Percentiles rank a stretch among this genome's conserved stretches.
Conservation (phyloP, 2,888 invertebrate species). For the Brachynemurus nebulosus region DNA sequence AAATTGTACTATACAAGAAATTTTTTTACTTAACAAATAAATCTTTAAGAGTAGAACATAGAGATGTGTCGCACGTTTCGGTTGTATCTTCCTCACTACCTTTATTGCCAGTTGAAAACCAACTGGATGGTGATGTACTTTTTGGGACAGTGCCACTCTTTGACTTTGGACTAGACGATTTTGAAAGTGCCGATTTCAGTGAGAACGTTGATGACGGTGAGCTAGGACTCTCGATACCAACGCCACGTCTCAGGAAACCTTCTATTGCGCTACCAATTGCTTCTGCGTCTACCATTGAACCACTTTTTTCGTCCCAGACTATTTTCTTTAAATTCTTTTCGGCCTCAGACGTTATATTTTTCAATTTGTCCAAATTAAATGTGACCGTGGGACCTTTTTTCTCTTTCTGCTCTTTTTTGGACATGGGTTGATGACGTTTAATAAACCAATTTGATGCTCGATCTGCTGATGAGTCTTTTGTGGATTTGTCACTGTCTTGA, state of each 20-base stretch:
- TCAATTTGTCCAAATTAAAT: slow-evolving; percentile 40
- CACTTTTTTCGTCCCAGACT: slow-evolving; percentile 61
- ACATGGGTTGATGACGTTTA: slow-evolving; percentile 63
- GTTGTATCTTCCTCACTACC: slow-evolving; percentile 51
- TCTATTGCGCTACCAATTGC: slow-evolving; percentile 73
- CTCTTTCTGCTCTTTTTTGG: slow-evolving; percentile 39
- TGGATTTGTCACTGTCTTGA: slow-evolving; percentile 25
- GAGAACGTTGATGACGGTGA: slow-evolving; percentile 21
- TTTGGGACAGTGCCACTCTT: slow-evolving; percentile 14
- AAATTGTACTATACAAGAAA: slow-evolving; percentile 14
- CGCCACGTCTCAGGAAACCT: slow-evolving; percentile 55
- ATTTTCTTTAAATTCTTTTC: slow-evolving; percentile 35
- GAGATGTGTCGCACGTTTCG: slow-evolving; percentile 64
- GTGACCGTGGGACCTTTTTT: slow-evolving; percentile 35
- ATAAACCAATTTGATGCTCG: slow-evolving; percentile 60
- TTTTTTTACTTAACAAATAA: slow-evolving; percentile 72
- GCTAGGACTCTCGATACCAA: slow-evolving; percentile 32
- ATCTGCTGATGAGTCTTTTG: slow-evolving; percentile 26
- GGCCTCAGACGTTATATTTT: slow-evolving; percentile 21
- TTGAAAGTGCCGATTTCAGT: slow-evolving; percentile 20
- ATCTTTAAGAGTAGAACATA: slow-evolving; percentile 74
- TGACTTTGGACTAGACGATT: slow-evolving; percentile 21
- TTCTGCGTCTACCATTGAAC: slow-evolving; percentile 66
- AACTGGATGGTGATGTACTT: slow-evolving; percentile 15
- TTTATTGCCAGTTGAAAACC: slow-evolving; percentile 23